Percentiles rank a stretch among this genome's conserved stretches.
Conservation (phyloP, 2,113 vertebrate genomes). For the Equus przewalskii region DNA sequence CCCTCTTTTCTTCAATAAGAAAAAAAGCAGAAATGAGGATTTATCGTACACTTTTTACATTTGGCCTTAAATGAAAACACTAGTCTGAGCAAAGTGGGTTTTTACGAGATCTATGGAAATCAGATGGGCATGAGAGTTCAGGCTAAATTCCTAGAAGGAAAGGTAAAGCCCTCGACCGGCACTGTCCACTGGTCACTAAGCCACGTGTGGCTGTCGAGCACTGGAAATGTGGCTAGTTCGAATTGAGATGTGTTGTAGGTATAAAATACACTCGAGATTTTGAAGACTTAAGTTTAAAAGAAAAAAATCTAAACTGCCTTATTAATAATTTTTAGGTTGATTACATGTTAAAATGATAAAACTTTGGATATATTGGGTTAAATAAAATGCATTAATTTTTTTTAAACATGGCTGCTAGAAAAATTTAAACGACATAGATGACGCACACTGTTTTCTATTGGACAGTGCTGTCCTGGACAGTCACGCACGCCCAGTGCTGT, state of each 20-base stretch:
- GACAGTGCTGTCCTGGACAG: neutral
- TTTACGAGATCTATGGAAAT: neutral
- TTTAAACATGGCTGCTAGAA: neutral
- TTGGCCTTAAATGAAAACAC: slow-evolving; percentile 25
- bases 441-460: neutral
- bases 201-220: neutral
- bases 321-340: slow-evolving; percentile 23
- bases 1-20: neutral
- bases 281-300: neutral
- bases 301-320: slow-evolving; percentile 21
- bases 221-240: neutral
- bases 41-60: neutral
- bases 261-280: neutral
- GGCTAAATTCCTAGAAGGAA: neutral
- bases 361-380: neutral
- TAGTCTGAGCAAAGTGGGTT: neutral
- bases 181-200: neutral
- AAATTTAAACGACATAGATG: neutral
- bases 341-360: neutral
- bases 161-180: neutral
- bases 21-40: neutral
- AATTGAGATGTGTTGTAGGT: neutral
- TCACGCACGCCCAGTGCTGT: rapidly evolving
- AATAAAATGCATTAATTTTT: neutral
- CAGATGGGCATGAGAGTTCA: neutral